Percentiles rank a stretch among this genome's conserved stretches.
phyloP scores from a whole-genome alignment of 1,140 invertebrate genomes.

The Mycetomoellerius zeteki region DNA sequence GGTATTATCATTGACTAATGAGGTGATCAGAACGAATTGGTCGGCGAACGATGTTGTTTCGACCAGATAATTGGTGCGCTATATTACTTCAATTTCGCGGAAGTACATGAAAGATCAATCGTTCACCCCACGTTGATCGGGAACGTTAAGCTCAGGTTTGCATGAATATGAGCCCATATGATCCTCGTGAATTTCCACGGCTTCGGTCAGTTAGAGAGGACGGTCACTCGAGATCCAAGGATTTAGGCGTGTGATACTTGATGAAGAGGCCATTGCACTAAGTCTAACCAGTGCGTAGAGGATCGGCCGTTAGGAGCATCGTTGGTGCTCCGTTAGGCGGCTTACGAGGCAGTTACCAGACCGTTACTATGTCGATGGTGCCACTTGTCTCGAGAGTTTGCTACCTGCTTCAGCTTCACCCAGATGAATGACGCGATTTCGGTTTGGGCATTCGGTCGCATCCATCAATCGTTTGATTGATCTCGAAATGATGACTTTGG shows the following conservation, averaged over 20 bases:
- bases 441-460: slow-evolving; percentile 22
- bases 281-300: slow-evolving; percentile 67
- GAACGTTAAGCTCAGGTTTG: slow-evolving; percentile 34
- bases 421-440: slow-evolving; percentile 65
- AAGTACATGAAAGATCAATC: slow-evolving; percentile 50
- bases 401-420: slow-evolving; percentile 66
- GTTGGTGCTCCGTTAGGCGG: slow-evolving; percentile 78
- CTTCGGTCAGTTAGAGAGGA: slow-evolving; percentile 56
- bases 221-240: slow-evolving; percentile 67
- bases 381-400: slow-evolving; percentile 80
- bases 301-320: slow-evolving; percentile 64
- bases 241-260: slow-evolving; percentile 81
- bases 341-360: slow-evolving; percentile 84
- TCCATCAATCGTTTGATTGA: slow-evolving; percentile 69
- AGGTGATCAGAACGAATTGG: slow-evolving; percentile 50
- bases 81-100: slow-evolving; percentile 32
- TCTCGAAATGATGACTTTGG: slow-evolving; percentile 1
- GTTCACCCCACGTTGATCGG: not conserved
- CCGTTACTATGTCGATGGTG: slow-evolving; percentile 81
- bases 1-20: slow-evolving; percentile 42
- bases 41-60: slow-evolving; percentile 17
- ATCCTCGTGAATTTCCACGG: slow-evolving; percentile 54
- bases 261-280: slow-evolving; percentile 81
- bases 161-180: slow-evolving; percentile 1
- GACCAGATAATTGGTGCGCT: slow-evolving; percentile 28